These are phyloP conservation scores for Pipra filicauda DNA, from an alignment of 2,113 vertebrate species.

Conservation along the genomic window DNA sequence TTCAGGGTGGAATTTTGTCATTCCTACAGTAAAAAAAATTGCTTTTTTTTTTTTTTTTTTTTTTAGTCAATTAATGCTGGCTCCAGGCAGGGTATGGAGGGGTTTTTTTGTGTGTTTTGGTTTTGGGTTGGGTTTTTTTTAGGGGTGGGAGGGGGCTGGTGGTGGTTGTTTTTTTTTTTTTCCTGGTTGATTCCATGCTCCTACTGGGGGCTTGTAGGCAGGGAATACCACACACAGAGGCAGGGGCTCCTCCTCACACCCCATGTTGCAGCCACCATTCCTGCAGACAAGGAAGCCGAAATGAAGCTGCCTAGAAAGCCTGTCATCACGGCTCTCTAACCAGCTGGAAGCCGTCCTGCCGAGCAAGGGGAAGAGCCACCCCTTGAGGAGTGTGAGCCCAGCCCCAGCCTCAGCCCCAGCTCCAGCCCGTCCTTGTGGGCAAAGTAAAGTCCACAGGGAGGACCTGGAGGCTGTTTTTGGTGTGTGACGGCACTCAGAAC, in stretches of 20 bases:
- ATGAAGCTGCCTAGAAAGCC: slow-evolving; percentile 31
- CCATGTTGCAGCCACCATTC: neutral
- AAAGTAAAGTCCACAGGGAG: fast-evolving
- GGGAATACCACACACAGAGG: slow-evolving; percentile 27
- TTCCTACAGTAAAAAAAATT: neutral
- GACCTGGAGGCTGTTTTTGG: slow-evolving; percentile 19
- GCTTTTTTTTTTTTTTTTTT: neutral
- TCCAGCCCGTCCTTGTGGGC: fast-evolving
- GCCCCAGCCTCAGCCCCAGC: neutral
- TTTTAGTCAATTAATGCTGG: neutral
- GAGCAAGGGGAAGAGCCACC: slow-evolving; percentile 2
- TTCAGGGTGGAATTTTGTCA: neutral
- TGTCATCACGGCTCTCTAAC: slow-evolving; percentile 13
- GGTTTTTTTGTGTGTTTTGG: neutral
- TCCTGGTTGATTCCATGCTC: neutral
- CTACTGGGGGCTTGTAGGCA: neutral
- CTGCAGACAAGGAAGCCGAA: neutral
- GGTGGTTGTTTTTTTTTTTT: no score
- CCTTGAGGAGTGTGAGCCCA: neutral
- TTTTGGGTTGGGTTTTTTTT: no score
- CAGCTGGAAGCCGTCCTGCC: neutral
- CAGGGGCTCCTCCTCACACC: neutral
- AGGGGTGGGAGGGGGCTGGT: fast-evolving
- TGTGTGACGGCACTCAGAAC: slow-evolving; percentile 55
- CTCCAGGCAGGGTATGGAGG: neutral